Percentiles rank a stretch among this genome's conserved stretches.
Conservation (phyloP, 1,140 invertebrate species). For the Drosophila pruinosa region DNA sequence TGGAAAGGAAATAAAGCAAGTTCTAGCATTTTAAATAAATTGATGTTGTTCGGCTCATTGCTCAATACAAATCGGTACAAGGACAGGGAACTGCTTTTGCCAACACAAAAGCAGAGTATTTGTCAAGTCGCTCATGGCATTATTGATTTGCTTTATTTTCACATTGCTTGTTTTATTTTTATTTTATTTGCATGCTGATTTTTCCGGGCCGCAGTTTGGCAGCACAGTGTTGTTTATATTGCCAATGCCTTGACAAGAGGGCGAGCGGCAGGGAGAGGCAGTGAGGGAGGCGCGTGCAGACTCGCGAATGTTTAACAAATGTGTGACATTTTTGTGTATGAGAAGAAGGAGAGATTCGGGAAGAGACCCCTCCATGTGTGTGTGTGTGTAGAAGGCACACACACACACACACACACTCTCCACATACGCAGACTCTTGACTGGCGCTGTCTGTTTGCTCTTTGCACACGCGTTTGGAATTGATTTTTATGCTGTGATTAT, state of each 20-base stretch:
- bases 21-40: no score
- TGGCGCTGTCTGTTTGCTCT: constrained; percentile 67
- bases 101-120: neutral
- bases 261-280: neutral
- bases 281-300: constrained; percentile 34
- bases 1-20: no score
- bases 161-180: constrained; percentile 67
- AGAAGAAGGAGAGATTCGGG: constrained; percentile 1
- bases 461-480: constrained; percentile 79
- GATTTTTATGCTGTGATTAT: constrained; percentile 82
- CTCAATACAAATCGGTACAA: no score
- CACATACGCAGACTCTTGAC: constrained; percentile 31
- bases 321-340: constrained; percentile 75
- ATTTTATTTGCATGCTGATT: constrained; percentile 79
- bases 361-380: neutral
- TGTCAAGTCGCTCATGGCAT: neutral
- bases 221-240: constrained; percentile 66
- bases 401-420: no score
- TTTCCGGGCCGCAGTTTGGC: constrained; percentile 64
- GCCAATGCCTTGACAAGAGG: constrained; percentile 24
- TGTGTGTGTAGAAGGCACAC: constrained; percentile 1
- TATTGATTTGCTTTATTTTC: constrained; percentile 47
- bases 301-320: constrained; percentile 79
- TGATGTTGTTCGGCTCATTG: no score
- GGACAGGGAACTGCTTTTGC: neutral